A percentile compares a stretch with the other conserved stretches of the same genome.
Conservation (phyloP, 2,888 invertebrate species). For the Leptinotarsa haldemani region DNA sequence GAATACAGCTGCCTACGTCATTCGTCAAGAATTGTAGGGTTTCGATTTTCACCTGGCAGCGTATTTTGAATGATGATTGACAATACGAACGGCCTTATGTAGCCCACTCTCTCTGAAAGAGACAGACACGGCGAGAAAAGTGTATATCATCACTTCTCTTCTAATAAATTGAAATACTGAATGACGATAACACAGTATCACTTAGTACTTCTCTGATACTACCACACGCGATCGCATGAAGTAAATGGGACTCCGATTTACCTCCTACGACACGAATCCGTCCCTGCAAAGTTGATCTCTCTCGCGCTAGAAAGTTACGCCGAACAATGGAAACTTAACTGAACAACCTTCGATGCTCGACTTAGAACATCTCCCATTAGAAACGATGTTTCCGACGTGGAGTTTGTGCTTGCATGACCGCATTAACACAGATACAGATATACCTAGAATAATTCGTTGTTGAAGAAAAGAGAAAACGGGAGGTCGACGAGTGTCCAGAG, state of each 20-base stretch:
- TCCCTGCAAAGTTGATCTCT: constrained; percentile 31
- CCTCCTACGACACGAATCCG: constrained; percentile 15
- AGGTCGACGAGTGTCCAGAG: not conserved
- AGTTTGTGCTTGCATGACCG: constrained; percentile 19
- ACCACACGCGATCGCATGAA: no score
- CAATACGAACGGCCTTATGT: no score
- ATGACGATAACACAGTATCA: no score
- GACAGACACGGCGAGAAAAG: no score
- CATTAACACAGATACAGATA: not conserved
- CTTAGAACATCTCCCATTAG: constrained; percentile 30
- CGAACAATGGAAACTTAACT: constrained; percentile 31
- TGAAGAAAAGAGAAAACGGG: not conserved
- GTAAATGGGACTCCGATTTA: not conserved
- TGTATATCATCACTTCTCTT: no score
- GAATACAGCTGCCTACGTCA: no score
- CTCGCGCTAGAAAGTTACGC: constrained; percentile 25
- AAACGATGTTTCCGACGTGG: constrained; percentile 31
- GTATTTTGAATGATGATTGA: no score
- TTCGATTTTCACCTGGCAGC: no score
- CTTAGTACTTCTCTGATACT: no score
- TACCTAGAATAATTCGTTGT: not conserved
- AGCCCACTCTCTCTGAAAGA: no score
- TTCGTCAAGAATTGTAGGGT: no score
- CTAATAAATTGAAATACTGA: no score
- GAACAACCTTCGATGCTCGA: constrained; percentile 24